A percentile compares a stretch with the other conserved stretches of the same genome.
Conservation (phyloP, 2,888 invertebrate genomes). For the Pimpla rufipes region DNA sequence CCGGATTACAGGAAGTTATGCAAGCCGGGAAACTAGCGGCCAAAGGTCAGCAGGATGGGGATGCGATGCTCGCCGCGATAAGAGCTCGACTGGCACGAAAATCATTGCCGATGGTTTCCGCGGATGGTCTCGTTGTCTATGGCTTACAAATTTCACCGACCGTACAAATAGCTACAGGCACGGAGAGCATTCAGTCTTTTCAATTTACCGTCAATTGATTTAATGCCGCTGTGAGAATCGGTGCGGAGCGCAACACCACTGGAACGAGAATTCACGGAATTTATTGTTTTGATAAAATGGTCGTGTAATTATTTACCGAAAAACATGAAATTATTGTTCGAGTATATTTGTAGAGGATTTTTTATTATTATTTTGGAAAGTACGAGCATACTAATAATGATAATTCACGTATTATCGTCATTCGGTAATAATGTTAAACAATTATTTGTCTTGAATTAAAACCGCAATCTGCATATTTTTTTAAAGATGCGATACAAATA, state of each 20-base stretch:
- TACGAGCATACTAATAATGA: not conserved
- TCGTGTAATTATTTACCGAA: not conserved
- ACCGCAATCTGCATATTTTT: too few species aligned
- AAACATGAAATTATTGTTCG: not conserved
- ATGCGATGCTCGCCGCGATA: conserved; percentile 88
- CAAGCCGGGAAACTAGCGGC: conserved; percentile 88
- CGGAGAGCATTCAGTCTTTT: conserved; percentile 29
- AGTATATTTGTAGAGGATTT: not conserved
- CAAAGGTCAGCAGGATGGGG: conserved; percentile 87
- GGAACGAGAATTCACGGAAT: not conserved
- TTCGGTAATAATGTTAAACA: not conserved
- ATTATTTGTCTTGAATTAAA: too few species aligned
- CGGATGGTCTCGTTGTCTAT: conserved; percentile 92
- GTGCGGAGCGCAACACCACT: not conserved
- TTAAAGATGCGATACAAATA: too few species aligned
- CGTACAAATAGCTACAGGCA: conserved; percentile 80
- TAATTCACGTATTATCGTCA: not conserved
- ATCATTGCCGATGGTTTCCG: conserved; percentile 90
- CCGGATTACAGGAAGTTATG: conserved; percentile 85
- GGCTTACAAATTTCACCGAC: conserved; percentile 88
- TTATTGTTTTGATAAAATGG: not conserved
- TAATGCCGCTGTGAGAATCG: not conserved
- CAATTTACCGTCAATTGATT: conserved; percentile 1
- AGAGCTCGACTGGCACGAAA: conserved; percentile 91
- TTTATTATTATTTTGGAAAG: not conserved